Conservation (phyloP, 2,113 vertebrate genomes). For the Pycnonotus jocosus region DNA sequence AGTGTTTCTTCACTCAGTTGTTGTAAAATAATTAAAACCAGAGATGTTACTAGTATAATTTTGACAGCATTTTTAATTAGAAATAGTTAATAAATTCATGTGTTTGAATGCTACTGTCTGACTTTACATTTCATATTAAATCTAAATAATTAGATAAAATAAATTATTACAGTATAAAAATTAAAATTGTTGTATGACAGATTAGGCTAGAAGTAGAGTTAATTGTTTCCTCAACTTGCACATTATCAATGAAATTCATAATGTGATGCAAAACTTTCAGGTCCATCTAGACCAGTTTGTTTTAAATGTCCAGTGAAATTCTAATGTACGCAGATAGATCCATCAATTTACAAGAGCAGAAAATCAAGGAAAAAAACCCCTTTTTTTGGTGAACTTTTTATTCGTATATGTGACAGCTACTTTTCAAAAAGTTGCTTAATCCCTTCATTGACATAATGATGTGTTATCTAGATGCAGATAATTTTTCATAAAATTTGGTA, state of each 20-base stretch:
- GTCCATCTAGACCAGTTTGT: not conserved
- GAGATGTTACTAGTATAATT: not conserved
- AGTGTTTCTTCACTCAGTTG: not conserved
- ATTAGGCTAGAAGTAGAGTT: not conserved
- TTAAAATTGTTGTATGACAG: not conserved
- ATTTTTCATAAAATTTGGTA: not conserved
- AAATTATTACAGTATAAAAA: not conserved
- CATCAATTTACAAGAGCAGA: not conserved
- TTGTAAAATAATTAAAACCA: not conserved
- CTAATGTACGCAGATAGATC: not conserved
- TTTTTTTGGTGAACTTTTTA: not conserved
- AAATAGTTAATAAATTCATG: not conserved
- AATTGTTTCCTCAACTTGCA: not conserved
- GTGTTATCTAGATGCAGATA: not conserved
- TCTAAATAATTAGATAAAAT: not conserved
- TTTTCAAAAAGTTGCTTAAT: not conserved
- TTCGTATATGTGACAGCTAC: not conserved
- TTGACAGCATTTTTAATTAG: not conserved
- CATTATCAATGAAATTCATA: not conserved
- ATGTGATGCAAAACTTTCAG: not conserved
- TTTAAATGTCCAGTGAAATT: not conserved
- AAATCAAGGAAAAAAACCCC: rapidly evolving
- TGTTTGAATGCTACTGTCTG: not conserved
- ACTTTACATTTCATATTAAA: not conserved
- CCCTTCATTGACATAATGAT: not conserved